These are phyloP conservation scores for Anableps anableps DNA, from an alignment of 2,797 vertebrate species.

Conservation along the genomic window DNA sequence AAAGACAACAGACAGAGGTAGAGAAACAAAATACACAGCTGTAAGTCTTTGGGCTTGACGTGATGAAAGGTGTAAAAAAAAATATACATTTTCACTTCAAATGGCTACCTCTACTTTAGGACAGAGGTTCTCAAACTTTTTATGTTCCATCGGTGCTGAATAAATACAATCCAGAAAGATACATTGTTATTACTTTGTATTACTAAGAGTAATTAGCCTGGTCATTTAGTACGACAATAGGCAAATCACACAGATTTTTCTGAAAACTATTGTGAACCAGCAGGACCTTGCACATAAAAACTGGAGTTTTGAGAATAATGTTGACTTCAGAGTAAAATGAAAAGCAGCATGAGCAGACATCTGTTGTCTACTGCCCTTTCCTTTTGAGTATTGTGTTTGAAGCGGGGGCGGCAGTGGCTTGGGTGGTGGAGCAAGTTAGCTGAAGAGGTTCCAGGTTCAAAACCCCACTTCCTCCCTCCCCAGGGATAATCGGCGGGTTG, in stretches of 20 bases:
- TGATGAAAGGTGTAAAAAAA: conserved; percentile 56
- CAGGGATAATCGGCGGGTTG: too few species aligned
- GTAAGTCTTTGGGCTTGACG: conserved; percentile 50
- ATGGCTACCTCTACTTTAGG: neutral
- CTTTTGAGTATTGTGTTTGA: neutral
- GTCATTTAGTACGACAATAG: neutral
- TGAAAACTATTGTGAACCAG: too few species aligned
- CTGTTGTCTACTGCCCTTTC: neutral
- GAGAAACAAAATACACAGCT: conserved; percentile 58
- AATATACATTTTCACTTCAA: conserved; percentile 35
- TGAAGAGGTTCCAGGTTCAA: neutral
- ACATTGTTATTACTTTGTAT: neutral
- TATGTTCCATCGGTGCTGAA: neutral
- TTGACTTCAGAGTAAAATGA: neutral
- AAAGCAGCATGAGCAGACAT: neutral
- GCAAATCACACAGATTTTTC: neutral
- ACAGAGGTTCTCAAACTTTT: neutral
- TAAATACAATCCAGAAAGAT: neutral
- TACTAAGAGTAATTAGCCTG: neutral
- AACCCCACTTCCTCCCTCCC: too few species aligned
- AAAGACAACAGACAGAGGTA: conserved; percentile 52
- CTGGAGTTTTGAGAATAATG: neutral
- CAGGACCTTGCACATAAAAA: neutral
- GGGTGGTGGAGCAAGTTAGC: neutral
- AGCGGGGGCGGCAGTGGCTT: neutral